Evolutionary conservation across 2,797 vertebrate species (phyloP).

Genomic region (Macropus fuliginosus): DNA sequence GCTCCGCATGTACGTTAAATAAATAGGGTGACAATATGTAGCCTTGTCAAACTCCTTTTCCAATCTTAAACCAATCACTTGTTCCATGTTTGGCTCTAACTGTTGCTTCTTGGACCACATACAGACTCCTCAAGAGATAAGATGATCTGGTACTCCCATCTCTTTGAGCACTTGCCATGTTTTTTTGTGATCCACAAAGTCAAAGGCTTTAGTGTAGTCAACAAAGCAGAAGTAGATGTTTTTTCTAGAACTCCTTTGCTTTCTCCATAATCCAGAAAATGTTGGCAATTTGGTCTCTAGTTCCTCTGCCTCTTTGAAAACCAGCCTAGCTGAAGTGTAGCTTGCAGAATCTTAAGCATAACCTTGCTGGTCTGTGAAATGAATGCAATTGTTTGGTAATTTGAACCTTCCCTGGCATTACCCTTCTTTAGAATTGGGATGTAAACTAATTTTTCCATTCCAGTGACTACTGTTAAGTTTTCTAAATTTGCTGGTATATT

Average conservation of each 20-base stretch:
- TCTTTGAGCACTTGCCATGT: not conserved
- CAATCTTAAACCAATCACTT: not conserved
- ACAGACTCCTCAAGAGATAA: not conserved
- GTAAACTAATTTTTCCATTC: not conserved
- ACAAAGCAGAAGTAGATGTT: not conserved
- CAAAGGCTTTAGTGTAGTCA: not conserved
- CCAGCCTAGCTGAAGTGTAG: not conserved
- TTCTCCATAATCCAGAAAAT: not conserved
- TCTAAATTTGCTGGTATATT: not conserved
- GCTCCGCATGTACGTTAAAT: not conserved
- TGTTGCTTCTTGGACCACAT: not conserved
- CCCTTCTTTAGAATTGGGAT: not conserved
- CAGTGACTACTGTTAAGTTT: not conserved
- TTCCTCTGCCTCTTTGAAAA: not conserved
- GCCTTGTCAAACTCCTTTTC: not conserved
- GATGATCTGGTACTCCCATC: not conserved
- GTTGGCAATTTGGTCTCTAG: not conserved
- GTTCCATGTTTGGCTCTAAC: not conserved
- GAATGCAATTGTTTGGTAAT: not conserved
- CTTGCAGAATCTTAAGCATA: not conserved
- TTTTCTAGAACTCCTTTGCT: not conserved
- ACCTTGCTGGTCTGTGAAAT: not conserved
- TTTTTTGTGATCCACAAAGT: not conserved
- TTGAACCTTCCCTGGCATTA: not conserved
- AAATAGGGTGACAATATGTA: not conserved